Percentiles rank a stretch among this genome's conserved stretches.
These are phyloP conservation scores for Trochalopteron elliotii DNA, from an alignment of 2,113 vertebrate species.

Conservation along the genomic window DNA sequence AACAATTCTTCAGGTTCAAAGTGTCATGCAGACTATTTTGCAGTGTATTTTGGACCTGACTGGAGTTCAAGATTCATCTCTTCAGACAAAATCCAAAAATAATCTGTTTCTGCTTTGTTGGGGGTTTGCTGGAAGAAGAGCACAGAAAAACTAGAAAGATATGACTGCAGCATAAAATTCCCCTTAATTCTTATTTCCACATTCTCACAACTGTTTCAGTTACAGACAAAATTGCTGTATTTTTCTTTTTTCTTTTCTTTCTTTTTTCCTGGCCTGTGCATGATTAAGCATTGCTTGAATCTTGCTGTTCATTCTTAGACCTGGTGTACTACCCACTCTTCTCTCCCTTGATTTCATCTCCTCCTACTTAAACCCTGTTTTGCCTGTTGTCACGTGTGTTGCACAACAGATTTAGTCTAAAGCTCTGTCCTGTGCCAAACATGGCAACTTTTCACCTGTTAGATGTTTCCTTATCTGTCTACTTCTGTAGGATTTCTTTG, in stretches of 20 bases:
- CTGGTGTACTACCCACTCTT: background rate
- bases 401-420: background rate
- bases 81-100: background rate
- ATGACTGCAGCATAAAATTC: background rate
- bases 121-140: background rate
- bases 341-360: background rate
- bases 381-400: background rate
- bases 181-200: background rate
- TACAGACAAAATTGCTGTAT: background rate
- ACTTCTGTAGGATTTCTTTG: background rate
- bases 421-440: background rate
- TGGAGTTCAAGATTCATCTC: background rate
- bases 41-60: background rate
- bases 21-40: rapidly evolving
- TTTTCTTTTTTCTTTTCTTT: background rate
- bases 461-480: background rate
- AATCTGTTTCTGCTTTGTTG: background rate
- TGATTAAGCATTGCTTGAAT: background rate
- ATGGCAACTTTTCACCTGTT: background rate
- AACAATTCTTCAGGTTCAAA: background rate
- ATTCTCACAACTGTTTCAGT: background rate
- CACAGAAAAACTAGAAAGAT: background rate
- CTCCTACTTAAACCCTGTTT: background rate
- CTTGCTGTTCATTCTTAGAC: background rate
- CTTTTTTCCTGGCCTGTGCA: background rate